phyloP scores from a whole-genome alignment of 2,888 invertebrate species.

The Eledone cirrhosa region DNA sequence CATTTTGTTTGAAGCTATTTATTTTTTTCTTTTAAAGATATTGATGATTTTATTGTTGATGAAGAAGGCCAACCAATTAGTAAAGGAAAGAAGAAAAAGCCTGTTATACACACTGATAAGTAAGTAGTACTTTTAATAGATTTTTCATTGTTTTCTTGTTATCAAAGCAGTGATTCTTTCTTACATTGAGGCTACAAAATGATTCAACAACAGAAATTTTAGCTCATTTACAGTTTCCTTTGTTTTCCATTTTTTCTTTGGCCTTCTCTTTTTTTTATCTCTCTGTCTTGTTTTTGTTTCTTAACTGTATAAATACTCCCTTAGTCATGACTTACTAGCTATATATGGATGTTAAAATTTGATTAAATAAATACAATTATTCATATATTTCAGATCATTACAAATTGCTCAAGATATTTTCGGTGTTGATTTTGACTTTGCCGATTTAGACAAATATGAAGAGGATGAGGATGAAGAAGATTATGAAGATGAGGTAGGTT shows the following conservation, averaged over 20 bases:
- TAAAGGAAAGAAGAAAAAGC: conserved; percentile 60
- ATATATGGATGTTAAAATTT: too few species aligned
- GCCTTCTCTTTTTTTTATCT: too few species aligned
- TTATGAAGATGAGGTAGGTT: conserved; percentile 61
- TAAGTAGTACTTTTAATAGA: conserved; percentile 43
- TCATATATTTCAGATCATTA: conserved; percentile 76
- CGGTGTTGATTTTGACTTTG: conserved; percentile 91
- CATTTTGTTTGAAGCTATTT: not conserved
- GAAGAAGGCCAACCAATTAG: conserved; percentile 75
- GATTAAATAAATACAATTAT: too few species aligned
- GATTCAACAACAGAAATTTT: too few species aligned
- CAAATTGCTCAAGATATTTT: conserved; percentile 99
- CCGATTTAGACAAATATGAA: conserved; percentile 67
- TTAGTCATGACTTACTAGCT: too few species aligned
- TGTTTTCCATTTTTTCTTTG: too few species aligned
- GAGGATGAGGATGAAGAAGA: conserved; percentile 62
- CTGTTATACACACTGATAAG: conserved; percentile 64
- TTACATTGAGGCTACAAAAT: too few species aligned
- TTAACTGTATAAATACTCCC: too few species aligned
- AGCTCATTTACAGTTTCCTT: too few species aligned
- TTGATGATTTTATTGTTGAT: conserved; percentile 97
- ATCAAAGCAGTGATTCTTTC: too few species aligned
- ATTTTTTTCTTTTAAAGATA: conserved; percentile 65
- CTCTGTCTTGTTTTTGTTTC: too few species aligned
- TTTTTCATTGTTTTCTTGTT: too few species aligned